Conservation (phyloP, 2,113 vertebrate genomes). For the Rattus rattus region DNA sequence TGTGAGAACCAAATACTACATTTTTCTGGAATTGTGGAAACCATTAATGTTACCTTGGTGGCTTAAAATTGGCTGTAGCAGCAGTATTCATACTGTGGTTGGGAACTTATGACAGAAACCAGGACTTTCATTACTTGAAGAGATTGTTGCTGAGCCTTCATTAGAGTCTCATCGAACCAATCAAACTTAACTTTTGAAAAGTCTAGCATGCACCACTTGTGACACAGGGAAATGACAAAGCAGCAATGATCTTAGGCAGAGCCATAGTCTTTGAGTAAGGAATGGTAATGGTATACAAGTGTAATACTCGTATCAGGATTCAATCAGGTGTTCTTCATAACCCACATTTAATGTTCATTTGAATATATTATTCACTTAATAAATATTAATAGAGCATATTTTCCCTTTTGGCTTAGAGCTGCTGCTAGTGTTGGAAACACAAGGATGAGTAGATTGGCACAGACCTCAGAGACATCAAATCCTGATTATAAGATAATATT, state of each 20-base stretch:
- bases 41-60: neutral
- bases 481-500: neutral
- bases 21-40: slow-evolving; percentile 40
- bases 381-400: slow-evolving; percentile 17
- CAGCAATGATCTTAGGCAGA: neutral
- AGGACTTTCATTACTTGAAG: slow-evolving; percentile 25
- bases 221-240: neutral
- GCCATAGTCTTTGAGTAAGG: neutral
- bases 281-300: neutral
- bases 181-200: neutral
- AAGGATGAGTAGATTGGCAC: neutral
- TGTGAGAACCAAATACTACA: neutral
- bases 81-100: slow-evolving; percentile 1
- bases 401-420: neutral
- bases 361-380: slow-evolving; percentile 30
- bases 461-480: neutral
- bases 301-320: neutral
- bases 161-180: neutral
- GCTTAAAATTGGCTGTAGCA: neutral
- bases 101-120: neutral
- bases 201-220: neutral
- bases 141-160: neutral
- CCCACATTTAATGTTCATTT: neutral
- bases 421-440: neutral
- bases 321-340: neutral